Evolutionary conservation across 2,888 invertebrate genomes (phyloP).

Genomic region (Orchestes rusci): DNA sequence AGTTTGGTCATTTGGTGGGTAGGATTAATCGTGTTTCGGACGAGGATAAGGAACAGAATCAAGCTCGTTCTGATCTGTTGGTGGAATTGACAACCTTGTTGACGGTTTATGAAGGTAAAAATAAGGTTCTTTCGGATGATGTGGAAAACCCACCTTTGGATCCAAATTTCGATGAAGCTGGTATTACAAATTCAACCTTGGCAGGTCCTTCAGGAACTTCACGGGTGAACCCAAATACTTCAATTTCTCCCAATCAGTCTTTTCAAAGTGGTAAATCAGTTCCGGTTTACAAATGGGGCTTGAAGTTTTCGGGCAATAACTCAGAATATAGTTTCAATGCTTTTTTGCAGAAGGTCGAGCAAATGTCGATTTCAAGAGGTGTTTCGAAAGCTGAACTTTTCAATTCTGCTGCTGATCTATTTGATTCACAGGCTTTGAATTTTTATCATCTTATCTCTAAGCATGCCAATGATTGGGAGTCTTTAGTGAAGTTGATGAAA

Average conservation of each 20-base stretch:
- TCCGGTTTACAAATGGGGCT: too few species aligned
- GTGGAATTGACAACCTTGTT: neutral
- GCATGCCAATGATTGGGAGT: conserved; percentile 2
- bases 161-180: too few species aligned
- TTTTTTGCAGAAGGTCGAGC: neutral
- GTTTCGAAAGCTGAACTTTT: neutral
- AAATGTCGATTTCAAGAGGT: neutral
- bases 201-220: too few species aligned
- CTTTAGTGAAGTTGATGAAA: conserved; percentile 1
- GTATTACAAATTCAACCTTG: too few species aligned
- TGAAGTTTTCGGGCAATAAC: too few species aligned
- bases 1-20: neutral
- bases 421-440: too few species aligned
- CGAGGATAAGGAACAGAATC: too few species aligned
- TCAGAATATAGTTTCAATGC: too few species aligned
- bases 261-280: neutral
- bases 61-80: too few species aligned
- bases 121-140: neutral
- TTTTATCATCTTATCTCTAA: neutral
- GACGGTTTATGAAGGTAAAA: neutral
- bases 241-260: too few species aligned
- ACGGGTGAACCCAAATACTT: neutral
- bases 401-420: neutral
- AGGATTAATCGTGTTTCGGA: too few species aligned
- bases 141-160: neutral